These are phyloP conservation scores for Parazoanthus darwini DNA, from an alignment of 92 coral and sea anemone genomes.

Conservation along the genomic window DNA sequence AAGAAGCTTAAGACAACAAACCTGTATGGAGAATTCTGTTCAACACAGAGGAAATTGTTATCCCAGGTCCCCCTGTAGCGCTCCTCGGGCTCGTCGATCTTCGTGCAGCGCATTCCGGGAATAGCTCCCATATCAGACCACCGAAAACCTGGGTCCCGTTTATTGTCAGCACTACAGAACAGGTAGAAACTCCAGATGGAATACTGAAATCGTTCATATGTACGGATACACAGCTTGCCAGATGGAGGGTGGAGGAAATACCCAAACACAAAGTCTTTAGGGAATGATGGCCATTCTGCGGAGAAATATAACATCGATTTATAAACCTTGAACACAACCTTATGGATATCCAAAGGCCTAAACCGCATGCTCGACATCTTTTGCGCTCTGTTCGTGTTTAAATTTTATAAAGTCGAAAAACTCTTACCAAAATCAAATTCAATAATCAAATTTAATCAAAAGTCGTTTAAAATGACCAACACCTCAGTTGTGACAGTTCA, in stretches of 20 bases:
- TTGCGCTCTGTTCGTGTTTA: no score
- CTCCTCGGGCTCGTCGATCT: slow-evolving; percentile 73
- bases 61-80: slow-evolving; percentile 62
- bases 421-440: no score
- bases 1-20: not conserved
- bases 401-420: no score
- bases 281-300: slow-evolving; percentile 91
- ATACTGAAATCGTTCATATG: slow-evolving; percentile 75
- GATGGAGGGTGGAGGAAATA: slow-evolving; percentile 54
- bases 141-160: slow-evolving; percentile 69
- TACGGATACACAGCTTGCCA: slow-evolving; percentile 67
- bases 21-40: slow-evolving; percentile 80
- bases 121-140: slow-evolving; percentile 78
- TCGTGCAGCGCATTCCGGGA: slow-evolving; percentile 68
- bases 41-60: slow-evolving; percentile 80
- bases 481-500: no score
- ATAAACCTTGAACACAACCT: not conserved
- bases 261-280: slow-evolving; percentile 80
- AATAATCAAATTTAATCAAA: no score
- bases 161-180: slow-evolving; percentile 82
- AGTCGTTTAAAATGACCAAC: no score
- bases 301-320: not conserved
- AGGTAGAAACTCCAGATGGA: slow-evolving; percentile 64
- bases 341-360: no score
- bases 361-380: no score